Conservation (phyloP, 2,797 vertebrate species). For the Telmatherina bonti region DNA sequence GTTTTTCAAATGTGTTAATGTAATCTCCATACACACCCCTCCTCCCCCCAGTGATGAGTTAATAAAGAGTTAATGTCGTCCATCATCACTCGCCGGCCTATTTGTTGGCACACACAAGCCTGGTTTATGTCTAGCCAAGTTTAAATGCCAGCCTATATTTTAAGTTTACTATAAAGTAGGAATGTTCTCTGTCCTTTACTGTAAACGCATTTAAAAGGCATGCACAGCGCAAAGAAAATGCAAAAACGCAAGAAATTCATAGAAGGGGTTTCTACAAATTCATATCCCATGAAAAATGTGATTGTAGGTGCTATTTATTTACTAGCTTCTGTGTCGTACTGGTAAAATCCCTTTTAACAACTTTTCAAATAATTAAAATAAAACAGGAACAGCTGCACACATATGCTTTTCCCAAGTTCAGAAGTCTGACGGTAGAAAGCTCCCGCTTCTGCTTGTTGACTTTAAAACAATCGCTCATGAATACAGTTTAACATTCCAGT, state of each 20-base stretch:
- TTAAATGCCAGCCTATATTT: constrained; percentile 74
- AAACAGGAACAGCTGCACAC: background rate
- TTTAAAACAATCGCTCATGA: too few relatives aligned
- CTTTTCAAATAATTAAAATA: too few relatives aligned
- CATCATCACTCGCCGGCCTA: constrained; percentile 35
- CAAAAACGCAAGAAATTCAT: constrained; percentile 5
- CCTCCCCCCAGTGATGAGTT: too few relatives aligned
- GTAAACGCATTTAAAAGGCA: constrained; percentile 56
- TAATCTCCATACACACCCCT: too few relatives aligned
- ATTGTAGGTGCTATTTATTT: background rate
- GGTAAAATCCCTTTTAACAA: background rate
- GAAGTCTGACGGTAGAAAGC: background rate
- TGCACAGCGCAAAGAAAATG: background rate
- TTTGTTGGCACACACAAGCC: constrained; percentile 70
- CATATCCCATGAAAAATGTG: background rate
- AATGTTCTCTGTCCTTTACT: constrained; percentile 14
- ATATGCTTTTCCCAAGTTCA: background rate
- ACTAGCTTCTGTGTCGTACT: background rate
- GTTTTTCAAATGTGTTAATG: too few relatives aligned
- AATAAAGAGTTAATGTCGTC: constrained; percentile 28
- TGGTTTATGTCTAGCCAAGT: constrained; percentile 53
- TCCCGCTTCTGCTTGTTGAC: background rate
- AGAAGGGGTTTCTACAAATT: background rate
- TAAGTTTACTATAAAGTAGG: constrained; percentile 20
- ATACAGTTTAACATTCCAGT: background rate